Evolutionary conservation across 92 coral and sea anemone genomes (phyloP).

Genomic region (Plumapathes pennacea): DNA sequence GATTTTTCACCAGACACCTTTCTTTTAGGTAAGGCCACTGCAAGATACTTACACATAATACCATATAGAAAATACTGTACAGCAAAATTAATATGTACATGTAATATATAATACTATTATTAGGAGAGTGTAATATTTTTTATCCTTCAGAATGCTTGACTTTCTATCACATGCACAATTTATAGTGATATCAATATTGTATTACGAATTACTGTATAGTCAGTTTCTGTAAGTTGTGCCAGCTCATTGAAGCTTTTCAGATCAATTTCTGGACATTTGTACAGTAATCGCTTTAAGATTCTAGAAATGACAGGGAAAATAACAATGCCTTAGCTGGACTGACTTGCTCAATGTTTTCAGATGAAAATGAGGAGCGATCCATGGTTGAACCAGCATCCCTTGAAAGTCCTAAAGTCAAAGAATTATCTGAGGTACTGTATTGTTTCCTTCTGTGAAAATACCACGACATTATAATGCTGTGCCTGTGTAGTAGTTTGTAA

Average conservation of each 20-base stretch:
- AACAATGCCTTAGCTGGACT: background rate
- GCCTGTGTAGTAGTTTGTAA: too few relatives aligned
- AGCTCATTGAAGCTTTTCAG: too few relatives aligned
- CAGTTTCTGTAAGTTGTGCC: background rate
- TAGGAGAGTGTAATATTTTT: too few relatives aligned
- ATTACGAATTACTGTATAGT: background rate
- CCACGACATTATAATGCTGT: too few relatives aligned
- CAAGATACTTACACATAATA: too few relatives aligned
- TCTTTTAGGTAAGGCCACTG: conserved; percentile 65
- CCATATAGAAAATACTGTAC: background rate
- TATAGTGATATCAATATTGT: background rate
- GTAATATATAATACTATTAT: background rate
- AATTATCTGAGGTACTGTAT: conserved; percentile 72
- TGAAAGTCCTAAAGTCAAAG: conserved; percentile 75
- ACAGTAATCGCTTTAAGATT: background rate
- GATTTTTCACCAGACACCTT: conserved; percentile 76
- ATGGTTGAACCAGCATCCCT: conserved; percentile 97
- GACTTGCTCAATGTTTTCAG: conserved; percentile 23
- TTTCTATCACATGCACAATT: too few relatives aligned
- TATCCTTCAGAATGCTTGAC: too few relatives aligned
- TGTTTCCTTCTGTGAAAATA: too few relatives aligned
- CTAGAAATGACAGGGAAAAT: background rate
- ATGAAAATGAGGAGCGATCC: conserved; percentile 87
- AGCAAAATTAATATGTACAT: background rate
- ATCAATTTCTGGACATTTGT: too few relatives aligned